Evolutionary conservation across 2,888 invertebrate species (phyloP).

Genomic region (Odontocolon sp.): DNA sequence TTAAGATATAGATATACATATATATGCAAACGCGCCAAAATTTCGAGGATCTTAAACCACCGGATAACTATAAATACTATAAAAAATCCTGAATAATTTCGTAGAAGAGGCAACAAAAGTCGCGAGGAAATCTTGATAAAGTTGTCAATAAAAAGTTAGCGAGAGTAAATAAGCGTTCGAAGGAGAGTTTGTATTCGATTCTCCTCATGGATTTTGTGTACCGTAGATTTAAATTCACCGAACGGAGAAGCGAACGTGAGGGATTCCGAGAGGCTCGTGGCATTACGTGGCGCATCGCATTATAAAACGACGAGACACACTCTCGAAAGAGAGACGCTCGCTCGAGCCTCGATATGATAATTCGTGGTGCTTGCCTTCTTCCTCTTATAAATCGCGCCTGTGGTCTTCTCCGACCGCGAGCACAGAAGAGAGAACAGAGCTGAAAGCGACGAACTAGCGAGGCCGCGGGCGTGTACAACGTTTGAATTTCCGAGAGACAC

Average conservation of each 20-base stretch:
- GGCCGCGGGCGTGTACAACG: constrained; percentile 44
- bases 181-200: neutral
- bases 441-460: constrained; percentile 29
- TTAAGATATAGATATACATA: too few relatives aligned
- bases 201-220: neutral
- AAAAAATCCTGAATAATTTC: constrained; percentile 19
- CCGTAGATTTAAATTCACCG: neutral
- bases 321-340: neutral
- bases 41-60: too few relatives aligned
- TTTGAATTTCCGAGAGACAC: constrained; percentile 41
- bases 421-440: neutral
- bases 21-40: too few relatives aligned
- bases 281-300: constrained; percentile 13
- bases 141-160: constrained; percentile 7
- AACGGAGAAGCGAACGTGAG: neutral
- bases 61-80: neutral
- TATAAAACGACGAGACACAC: constrained; percentile 20
- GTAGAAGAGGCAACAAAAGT: constrained; percentile 9
- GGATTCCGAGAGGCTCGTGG: constrained; percentile 13
- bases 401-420: constrained; percentile 12
- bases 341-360: constrained; percentile 52
- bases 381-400: constrained; percentile 47
- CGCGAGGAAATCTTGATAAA: constrained; percentile 17
- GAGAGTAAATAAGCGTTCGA: neutral
- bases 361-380: constrained; percentile 44